Conservation (phyloP, 2,113 vertebrate genomes). For the Rhineura floridana region DNA sequence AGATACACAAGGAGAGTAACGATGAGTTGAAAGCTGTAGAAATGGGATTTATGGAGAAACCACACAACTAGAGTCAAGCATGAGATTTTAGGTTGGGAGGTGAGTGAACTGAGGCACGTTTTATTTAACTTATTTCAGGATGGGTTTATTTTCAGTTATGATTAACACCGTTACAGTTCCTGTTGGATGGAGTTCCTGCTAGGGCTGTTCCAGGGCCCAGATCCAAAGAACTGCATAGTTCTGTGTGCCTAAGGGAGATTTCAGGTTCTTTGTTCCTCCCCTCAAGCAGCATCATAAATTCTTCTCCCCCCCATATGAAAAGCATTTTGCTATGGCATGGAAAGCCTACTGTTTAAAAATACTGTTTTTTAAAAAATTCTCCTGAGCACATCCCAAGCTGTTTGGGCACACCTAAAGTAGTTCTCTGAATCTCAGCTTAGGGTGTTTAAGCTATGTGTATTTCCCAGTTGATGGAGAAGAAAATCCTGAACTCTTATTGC, state of each 20-base stretch:
- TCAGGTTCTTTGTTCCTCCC: not conserved
- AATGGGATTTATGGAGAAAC: not conserved
- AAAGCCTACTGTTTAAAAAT: not conserved
- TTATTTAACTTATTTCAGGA: not conserved
- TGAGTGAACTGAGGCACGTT: not conserved
- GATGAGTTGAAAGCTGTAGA: not conserved
- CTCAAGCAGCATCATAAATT: not conserved
- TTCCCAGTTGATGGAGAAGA: not conserved
- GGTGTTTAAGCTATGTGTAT: not conserved
- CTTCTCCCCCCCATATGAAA: not conserved
- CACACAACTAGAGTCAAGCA: not conserved
- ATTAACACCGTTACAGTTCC: conserved; percentile 18
- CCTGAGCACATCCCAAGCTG: not conserved
- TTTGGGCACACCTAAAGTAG: not conserved
- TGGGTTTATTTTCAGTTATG: not conserved
- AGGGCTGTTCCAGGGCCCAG: conserved; percentile 33
- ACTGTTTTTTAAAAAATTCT: not conserved
- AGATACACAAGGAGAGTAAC: not conserved
- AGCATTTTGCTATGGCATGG: too few species aligned
- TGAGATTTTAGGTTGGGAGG: not conserved
- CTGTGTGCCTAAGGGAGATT: not conserved
- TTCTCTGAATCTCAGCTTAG: not conserved
- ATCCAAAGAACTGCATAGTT: not conserved
- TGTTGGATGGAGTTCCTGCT: conserved; percentile 50
- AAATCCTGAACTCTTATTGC: not conserved